These are phyloP conservation scores for Ichneumon xanthorius DNA, from an alignment of 2,888 invertebrate genomes.

Conservation along the genomic window DNA sequence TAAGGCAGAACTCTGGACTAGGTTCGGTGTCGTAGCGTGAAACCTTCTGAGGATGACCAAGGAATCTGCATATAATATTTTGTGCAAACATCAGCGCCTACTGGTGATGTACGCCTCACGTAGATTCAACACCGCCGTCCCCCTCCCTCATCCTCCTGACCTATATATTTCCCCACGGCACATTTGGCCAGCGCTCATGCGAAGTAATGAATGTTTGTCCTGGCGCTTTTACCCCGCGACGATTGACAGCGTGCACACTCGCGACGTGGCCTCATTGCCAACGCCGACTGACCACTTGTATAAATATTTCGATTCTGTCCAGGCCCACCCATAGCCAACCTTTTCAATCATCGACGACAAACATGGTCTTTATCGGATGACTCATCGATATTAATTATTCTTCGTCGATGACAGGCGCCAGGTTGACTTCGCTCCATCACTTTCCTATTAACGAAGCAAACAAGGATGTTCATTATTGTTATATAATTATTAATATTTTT, in stretches of 20 bases:
- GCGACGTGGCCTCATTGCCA: slow-evolving; percentile 28
- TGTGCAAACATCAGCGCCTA: not conserved
- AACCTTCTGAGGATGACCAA: not conserved
- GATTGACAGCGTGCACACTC: slow-evolving; percentile 47
- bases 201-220: slow-evolving; percentile 65
- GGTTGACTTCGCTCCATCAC: slow-evolving; percentile 20
- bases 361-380: slow-evolving; percentile 9
- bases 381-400: slow-evolving; percentile 39
- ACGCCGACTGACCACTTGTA: slow-evolving; percentile 35
- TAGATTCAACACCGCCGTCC: slow-evolving; percentile 3
- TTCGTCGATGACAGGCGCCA: not conserved
- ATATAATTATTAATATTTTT: not conserved
- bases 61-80: not conserved
- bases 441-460: slow-evolving; percentile 14
- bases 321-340: not conserved
- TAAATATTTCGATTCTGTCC: slow-evolving; percentile 57
- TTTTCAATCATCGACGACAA: slow-evolving; percentile 17
- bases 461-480: not conserved
- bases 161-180: slow-evolving; percentile 1
- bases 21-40: not conserved
- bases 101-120: not conserved
- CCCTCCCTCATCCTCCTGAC: not conserved
- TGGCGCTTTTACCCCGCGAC: slow-evolving; percentile 49
- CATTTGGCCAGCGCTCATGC: slow-evolving; percentile 38
- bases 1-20: no score